phyloP scores from a whole-genome alignment of 2,888 invertebrate species.

The Mimumesa dahlbomi region DNA sequence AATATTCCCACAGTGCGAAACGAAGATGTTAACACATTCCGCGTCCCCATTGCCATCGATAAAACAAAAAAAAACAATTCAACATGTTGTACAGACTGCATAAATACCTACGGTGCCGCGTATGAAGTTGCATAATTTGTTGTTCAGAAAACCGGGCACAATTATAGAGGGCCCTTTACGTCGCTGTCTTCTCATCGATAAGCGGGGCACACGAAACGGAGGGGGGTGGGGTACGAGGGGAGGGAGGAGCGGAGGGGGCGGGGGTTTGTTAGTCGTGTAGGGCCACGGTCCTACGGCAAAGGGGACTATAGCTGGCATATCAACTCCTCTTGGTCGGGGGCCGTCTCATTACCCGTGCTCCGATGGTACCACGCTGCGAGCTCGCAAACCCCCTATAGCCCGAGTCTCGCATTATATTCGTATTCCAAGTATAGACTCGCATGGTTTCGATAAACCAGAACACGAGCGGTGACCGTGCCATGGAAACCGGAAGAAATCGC shows the following conservation, averaged over 20 bases:
- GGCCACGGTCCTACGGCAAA: slow-evolving; percentile 54
- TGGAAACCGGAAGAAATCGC: slow-evolving; percentile 30
- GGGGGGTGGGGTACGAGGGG: no score
- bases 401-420: slow-evolving; percentile 64
- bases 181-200: slow-evolving; percentile 32
- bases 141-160: slow-evolving; percentile 12
- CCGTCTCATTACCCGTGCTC: slow-evolving; percentile 79
- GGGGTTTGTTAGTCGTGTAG: slow-evolving; percentile 60
- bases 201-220: no score
- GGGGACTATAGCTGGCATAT: slow-evolving; percentile 70
- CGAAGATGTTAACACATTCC: no score
- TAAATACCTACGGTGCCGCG: no score
- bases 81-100: no score
- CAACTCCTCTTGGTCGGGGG: slow-evolving; percentile 79
- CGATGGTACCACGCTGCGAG: slow-evolving; percentile 78
- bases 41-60: no score
- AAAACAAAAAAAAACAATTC: no score
- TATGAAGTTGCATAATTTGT: no score
- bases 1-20: no score
- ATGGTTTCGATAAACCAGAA: slow-evolving; percentile 32
- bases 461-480: slow-evolving; percentile 12
- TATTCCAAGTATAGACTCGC: slow-evolving; percentile 50
- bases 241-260: slow-evolving; percentile 28
- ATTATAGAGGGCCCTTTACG: slow-evolving; percentile 22
- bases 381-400: slow-evolving; percentile 71